Conservation (phyloP, 2,113 vertebrate species). For the Tympanuchus pallidicinctus region DNA sequence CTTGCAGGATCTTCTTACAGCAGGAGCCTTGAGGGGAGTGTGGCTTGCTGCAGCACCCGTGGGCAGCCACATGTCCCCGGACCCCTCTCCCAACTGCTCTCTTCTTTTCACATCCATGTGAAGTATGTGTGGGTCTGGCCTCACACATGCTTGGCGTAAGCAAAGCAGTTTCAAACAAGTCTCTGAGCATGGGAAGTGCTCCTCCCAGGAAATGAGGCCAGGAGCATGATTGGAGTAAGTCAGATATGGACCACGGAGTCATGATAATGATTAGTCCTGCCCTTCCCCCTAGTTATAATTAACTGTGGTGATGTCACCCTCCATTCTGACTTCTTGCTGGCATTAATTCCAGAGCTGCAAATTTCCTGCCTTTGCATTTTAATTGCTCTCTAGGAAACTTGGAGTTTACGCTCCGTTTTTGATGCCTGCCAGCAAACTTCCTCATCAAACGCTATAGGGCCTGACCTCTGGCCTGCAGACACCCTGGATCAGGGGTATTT, state of each 20-base stretch:
- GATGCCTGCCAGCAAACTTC: background rate
- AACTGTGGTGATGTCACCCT: conserved; percentile 49
- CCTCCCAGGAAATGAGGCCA: background rate
- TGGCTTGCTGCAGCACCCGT: background rate
- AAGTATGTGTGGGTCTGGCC: background rate
- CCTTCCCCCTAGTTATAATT: conserved; percentile 49
- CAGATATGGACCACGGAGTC: conserved; percentile 44
- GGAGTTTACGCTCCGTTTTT: conserved; percentile 1
- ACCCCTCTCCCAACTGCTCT: background rate
- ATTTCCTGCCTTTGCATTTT: conserved; percentile 52
- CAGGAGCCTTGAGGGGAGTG: background rate
- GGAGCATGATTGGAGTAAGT: conserved; percentile 16
- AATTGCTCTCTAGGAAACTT: conserved; percentile 2
- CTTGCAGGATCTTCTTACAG: conserved; percentile 5
- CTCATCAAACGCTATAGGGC: background rate
- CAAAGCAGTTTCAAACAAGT: background rate
- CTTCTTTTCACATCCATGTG: background rate
- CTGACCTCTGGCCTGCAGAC: background rate
- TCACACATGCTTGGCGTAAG: background rate
- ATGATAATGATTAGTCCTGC: conserved; percentile 37
- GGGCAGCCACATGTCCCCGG: background rate
- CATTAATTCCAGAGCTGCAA: conserved; percentile 58
- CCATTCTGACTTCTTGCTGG: conserved; percentile 33
- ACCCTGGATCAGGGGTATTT: background rate
- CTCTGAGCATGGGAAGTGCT: background rate